Conservation (phyloP, 2,888 invertebrate species). For the Lasius platythorax region DNA sequence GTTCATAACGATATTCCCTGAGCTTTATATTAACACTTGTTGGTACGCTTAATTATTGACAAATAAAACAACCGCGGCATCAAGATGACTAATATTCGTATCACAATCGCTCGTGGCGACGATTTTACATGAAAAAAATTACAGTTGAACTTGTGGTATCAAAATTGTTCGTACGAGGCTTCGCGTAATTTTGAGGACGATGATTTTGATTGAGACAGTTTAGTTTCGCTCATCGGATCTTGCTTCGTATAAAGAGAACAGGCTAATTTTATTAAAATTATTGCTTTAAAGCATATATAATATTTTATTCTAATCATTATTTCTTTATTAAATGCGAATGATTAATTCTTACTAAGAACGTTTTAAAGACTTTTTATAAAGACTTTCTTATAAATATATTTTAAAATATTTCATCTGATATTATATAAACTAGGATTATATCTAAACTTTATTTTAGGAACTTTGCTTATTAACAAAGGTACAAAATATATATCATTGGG, state of each 20-base stretch:
- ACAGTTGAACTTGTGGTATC: not conserved
- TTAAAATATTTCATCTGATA: not conserved
- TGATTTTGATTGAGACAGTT: not conserved
- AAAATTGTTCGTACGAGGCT: not conserved
- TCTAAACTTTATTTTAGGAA: conserved; percentile 1
- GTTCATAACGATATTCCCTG: not conserved
- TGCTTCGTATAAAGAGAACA: too few species aligned
- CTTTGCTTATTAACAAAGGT: conserved; percentile 1
- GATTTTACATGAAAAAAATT: not conserved
- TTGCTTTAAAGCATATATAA: not conserved
- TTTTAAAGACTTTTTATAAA: too few species aligned
- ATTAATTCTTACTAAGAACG: too few species aligned
- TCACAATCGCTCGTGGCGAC: not conserved
- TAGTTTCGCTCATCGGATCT: too few species aligned
- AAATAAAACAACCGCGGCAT: not conserved
- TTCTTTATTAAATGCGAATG: not conserved
- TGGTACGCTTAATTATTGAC: not conserved
- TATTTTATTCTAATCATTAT: not conserved
- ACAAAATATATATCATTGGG: not conserved
- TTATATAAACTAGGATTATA: not conserved
- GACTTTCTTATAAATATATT: not conserved
- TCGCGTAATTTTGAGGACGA: not conserved
- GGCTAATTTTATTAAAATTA: too few species aligned
- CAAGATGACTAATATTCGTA: not conserved
- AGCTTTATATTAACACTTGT: not conserved